A percentile compares a stretch with the other conserved stretches of the same genome.
These are phyloP conservation scores for Tinea pellionella DNA, from an alignment of 2,888 invertebrate genomes.

Conservation along the genomic window DNA sequence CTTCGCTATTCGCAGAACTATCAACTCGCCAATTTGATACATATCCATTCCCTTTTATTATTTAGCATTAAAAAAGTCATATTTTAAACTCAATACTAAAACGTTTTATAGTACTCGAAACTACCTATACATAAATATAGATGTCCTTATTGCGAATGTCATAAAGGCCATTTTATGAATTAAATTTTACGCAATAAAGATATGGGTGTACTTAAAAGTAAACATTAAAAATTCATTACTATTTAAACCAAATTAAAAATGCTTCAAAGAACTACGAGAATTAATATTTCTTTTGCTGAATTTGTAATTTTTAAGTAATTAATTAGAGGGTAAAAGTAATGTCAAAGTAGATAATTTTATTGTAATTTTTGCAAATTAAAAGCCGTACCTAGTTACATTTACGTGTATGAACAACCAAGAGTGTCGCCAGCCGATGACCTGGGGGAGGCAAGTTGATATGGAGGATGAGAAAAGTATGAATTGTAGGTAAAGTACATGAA, in stretches of 20 bases:
- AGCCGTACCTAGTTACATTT: too few relatives aligned
- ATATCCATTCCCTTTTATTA: not conserved
- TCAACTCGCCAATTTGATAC: not conserved
- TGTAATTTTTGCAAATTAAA: too few relatives aligned
- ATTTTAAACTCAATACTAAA: not conserved
- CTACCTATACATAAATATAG: too few relatives aligned
- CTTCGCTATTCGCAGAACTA: not conserved
- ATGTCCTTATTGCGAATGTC: too few relatives aligned
- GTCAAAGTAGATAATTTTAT: not conserved
- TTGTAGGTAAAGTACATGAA: too few relatives aligned
- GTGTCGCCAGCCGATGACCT: too few relatives aligned
- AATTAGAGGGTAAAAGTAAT: not conserved
- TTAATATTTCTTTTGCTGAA: not conserved
- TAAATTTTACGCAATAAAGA: too few relatives aligned
- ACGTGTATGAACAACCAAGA: too few relatives aligned
- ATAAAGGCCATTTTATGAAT: too few relatives aligned
- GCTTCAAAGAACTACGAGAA: not conserved
- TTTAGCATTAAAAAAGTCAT: not conserved
- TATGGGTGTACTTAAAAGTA: too few relatives aligned
- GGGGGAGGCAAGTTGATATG: too few relatives aligned
- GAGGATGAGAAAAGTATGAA: too few relatives aligned
- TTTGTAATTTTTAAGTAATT: not conserved
- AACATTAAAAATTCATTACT: not conserved
- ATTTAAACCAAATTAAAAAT: not conserved
- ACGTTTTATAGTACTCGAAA: not conserved